A percentile compares a stretch with the other conserved stretches of the same genome.
Evolutionary conservation across 1,140 invertebrate genomes (phyloP).

Genomic region (Mercenaria mercenaria): DNA sequence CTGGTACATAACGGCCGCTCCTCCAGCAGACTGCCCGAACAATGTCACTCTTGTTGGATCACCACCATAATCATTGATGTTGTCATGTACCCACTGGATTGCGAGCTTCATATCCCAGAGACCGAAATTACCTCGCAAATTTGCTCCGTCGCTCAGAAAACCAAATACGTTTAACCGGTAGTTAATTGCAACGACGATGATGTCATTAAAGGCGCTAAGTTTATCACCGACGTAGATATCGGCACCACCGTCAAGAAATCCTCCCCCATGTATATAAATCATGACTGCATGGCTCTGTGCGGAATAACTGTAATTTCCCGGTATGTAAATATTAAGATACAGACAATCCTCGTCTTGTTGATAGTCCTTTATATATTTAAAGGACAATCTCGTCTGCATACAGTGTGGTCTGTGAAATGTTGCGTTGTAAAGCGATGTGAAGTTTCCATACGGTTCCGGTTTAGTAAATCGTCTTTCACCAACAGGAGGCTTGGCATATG

Average conservation of each 20-base stretch:
- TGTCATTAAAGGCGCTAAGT: conserved; percentile 94
- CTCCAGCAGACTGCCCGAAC: conserved; percentile 89
- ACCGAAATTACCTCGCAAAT: conserved; percentile 90
- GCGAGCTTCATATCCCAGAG: conserved; percentile 91
- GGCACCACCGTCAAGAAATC: conserved; percentile 95
- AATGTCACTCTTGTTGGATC: conserved; percentile 90
- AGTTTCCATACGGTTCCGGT: conserved; percentile 18
- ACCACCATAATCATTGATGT: conserved; percentile 91
- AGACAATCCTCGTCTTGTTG: conserved; percentile 94
- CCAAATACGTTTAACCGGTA: conserved; percentile 96
- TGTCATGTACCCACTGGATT: conserved; percentile 90
- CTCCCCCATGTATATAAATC: conserved; percentile 98
- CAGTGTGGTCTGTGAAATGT: conserved; percentile 16
- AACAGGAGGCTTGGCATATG: conserved; percentile 35
- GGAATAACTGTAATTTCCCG: conserved; percentile 86
- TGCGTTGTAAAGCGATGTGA: neutral
- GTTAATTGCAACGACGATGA: conserved; percentile 97
- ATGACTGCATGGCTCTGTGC: conserved; percentile 90
- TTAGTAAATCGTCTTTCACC: conserved; percentile 18
- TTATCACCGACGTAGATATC: conserved; percentile 96
- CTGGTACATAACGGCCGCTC: conserved; percentile 66
- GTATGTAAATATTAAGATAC: conserved; percentile 96
- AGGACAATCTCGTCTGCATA: neutral
- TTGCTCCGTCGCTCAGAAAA: conserved; percentile 54
- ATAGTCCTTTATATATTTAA: neutral